These are phyloP conservation scores for Chloebia gouldiae DNA, from an alignment of 2,113 vertebrate genomes.

Conservation along the genomic window DNA sequence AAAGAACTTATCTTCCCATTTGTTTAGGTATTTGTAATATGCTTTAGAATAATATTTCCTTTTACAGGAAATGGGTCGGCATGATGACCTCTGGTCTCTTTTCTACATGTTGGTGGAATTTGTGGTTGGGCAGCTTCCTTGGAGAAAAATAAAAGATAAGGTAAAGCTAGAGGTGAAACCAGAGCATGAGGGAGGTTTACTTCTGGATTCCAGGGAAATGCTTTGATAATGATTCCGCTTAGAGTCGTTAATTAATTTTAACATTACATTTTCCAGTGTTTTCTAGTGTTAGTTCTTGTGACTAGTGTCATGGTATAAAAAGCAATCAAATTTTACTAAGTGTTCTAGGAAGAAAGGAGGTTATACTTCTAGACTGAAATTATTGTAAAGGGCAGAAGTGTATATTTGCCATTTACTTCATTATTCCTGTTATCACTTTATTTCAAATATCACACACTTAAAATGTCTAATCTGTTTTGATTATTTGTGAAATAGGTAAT, in stretches of 20 bases:
- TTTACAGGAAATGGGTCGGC: constrained; percentile 96
- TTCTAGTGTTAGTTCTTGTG: not conserved
- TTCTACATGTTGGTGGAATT: constrained; percentile 99
- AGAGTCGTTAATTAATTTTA: not conserved
- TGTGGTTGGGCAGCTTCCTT: constrained; percentile 95
- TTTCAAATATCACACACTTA: not conserved
- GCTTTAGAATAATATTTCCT: constrained; percentile 42
- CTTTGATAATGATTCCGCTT: not conserved
- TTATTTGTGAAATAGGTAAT: not conserved
- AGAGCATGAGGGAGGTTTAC: not conserved
- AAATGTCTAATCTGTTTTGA: not conserved
- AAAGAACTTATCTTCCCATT: not conserved
- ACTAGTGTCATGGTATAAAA: not conserved
- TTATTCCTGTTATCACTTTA: not conserved
- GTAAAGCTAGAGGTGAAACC: constrained; percentile 68
- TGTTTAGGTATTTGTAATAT: not conserved
- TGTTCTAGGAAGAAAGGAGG: not conserved
- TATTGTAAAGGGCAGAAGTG: not conserved
- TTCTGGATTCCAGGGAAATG: not conserved
- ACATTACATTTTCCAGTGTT: not conserved
- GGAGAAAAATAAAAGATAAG: constrained; percentile 99
- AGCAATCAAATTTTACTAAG: not conserved
- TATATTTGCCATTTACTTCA: not conserved
- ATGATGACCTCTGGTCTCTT: constrained; percentile 98
- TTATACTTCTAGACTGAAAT: not conserved